phyloP scores from a whole-genome alignment of 2,113 vertebrate genomes.

The Rhipidura dahli region DNA sequence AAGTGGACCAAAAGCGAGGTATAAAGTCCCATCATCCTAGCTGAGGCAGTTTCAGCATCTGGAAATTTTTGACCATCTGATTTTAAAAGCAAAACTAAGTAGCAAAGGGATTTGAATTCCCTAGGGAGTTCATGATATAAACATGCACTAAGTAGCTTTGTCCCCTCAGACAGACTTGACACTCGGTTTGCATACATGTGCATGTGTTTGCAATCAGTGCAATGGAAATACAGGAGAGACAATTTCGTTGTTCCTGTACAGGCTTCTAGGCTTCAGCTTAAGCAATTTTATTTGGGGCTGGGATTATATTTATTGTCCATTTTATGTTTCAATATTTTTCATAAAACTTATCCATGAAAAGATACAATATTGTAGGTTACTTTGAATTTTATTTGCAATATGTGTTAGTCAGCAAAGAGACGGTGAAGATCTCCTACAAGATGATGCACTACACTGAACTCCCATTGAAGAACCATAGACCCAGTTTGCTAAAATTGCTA shows the following conservation, averaged over 20 bases:
- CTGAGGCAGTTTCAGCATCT: neutral
- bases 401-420: neutral
- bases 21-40: neutral
- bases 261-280: neutral
- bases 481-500: neutral
- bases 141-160: neutral
- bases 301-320: neutral
- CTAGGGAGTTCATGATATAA: neutral
- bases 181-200: rapidly evolving
- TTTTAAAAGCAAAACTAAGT: neutral
- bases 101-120: neutral
- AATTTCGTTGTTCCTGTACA: neutral
- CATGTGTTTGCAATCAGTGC: rapidly evolving
- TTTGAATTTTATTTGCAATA: neutral
- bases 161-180: rapidly evolving
- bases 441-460: neutral
- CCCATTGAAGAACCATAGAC: neutral
- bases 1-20: neutral
- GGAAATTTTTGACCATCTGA: neutral
- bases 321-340: slow-evolving; percentile 39
- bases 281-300: neutral
- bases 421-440: neutral
- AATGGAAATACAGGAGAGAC: neutral
- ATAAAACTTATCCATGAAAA: neutral
- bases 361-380: neutral